These are phyloP conservation scores for Pao palembangensis DNA, from an alignment of 2,113 vertebrate genomes.

Conservation along the genomic window DNA sequence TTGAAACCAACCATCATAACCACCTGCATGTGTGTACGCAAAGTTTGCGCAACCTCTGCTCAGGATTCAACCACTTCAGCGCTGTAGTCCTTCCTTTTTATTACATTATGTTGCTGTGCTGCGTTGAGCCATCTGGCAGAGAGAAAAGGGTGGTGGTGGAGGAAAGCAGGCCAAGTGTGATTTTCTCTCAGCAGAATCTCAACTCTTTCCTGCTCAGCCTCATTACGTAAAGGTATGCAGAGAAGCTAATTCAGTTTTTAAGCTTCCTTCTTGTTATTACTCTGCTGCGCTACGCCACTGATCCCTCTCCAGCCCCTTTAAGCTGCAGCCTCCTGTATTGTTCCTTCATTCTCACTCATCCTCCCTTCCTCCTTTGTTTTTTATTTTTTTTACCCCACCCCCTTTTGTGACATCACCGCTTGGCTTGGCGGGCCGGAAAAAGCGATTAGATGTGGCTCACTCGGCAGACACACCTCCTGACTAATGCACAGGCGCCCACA, in stretches of 20 bases:
- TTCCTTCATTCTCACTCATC: not conserved
- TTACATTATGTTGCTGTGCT: slow-evolving; percentile 12
- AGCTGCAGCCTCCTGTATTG: not conserved
- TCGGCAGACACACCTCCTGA: slow-evolving; percentile 51
- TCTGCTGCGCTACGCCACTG: not conserved
- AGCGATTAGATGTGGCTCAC: slow-evolving; percentile 47
- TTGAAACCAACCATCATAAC: not conserved
- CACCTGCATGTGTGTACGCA: too few relatives aligned
- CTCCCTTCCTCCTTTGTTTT: not conserved
- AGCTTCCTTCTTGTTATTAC: slow-evolving; percentile 14
- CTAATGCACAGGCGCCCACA: slow-evolving; percentile 25
- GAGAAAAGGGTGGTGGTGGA: slow-evolving; percentile 2
- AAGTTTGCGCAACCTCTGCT: slow-evolving; percentile 9
- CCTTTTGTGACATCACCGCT: slow-evolving; percentile 60
- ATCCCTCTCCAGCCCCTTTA: slow-evolving; percentile 17
- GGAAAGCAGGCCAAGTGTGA: slow-evolving; percentile 13
- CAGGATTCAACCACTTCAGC: not conserved
- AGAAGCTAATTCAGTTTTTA: too few relatives aligned
- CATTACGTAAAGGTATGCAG: slow-evolving; percentile 30
- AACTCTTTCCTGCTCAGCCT: slow-evolving; percentile 1
- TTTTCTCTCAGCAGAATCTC: slow-evolving; percentile 1
- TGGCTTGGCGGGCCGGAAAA: slow-evolving; percentile 62
- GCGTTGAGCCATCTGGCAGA: slow-evolving; percentile 35
- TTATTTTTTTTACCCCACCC: slow-evolving; percentile 1
- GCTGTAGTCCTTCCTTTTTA: slow-evolving; percentile 26